A percentile compares a stretch with the other conserved stretches of the same genome.
phyloP scores from a whole-genome alignment of 2,113 vertebrate species.

The Psilopsiagon aurifrons region DNA sequence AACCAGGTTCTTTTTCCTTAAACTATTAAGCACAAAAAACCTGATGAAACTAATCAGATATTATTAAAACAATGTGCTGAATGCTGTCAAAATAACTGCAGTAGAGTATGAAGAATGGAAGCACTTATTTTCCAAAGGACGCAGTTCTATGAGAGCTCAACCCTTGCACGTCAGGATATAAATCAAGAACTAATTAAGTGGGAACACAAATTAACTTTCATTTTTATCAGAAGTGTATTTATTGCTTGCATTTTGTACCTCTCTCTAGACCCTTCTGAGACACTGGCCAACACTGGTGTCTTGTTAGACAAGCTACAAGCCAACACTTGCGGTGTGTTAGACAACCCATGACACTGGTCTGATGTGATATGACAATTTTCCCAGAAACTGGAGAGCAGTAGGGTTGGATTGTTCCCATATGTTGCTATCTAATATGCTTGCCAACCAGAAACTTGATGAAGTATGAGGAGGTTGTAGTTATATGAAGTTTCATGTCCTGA shows the following conservation, averaged over 20 bases:
- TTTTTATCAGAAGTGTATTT: background rate
- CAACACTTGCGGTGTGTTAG: background rate
- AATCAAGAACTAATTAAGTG: conserved; percentile 46
- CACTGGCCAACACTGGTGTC: background rate
- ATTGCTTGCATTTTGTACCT: background rate
- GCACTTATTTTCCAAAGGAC: background rate
- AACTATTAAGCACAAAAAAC: background rate
- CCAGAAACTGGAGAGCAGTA: background rate
- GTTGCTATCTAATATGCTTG: background rate
- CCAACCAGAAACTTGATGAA: background rate
- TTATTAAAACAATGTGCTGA: background rate
- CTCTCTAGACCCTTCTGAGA: background rate
- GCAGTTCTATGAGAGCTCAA: background rate
- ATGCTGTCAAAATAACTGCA: background rate
- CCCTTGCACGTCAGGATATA: conserved; percentile 17
- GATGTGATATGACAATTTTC: background rate
- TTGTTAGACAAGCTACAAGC: background rate
- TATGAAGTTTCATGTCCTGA: background rate
- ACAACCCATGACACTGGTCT: background rate
- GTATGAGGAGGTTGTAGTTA: background rate
- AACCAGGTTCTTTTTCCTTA: background rate
- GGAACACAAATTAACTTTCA: conserved; percentile 33
- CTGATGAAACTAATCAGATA: background rate
- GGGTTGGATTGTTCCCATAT: background rate
- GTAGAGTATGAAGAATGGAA: conserved; percentile 19